Evolutionary conservation across 2,888 invertebrate species (phyloP), one percentile per base, ranked within the genome.

Genomic region (Eristalis tenax): DNA sequence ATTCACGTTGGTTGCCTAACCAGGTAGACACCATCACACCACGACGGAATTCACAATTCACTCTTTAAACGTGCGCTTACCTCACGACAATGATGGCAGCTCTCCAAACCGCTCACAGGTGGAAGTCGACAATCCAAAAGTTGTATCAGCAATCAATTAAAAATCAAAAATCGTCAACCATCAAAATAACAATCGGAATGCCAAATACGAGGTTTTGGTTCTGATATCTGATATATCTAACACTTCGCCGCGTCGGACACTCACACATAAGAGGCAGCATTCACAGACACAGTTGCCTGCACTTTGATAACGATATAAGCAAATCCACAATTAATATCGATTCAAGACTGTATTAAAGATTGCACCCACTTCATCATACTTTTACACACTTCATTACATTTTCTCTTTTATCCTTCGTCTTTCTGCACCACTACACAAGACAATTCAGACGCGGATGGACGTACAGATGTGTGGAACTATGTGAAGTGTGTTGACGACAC

Each of bases 361-460:
- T 86, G 86, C 82, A 86, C 83, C 73, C 83, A 71, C 78, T 79
- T 81, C 68, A 76, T 66, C 66, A 71, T 64, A 71, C 43, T 76
- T 76, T 70, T n/a, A 59, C 63, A 50, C 50, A 81, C 71, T 81
- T 78, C 43, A 78, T 74, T 84, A 77, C 50, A 38, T 78, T 75
- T 82, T 78, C 63, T 40, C 69, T 59, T 59, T 69, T 69, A 81
- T 85, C 76, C 66, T 65, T 57, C 26, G n/a, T 6, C 56, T 63
- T 77, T 65, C 70, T n/a, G 75, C 74, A 78, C 73, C 73, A 78
- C 70, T 68, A 75, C 59, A 32, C 66, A 13, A 68, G 59, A 59
- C 38, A 77, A 77, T 26, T 71, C 43, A 57, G 13, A 50, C 23
- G 38, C 35, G 35, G 38, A 38, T 38, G 13, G 38, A 38, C 18